phyloP scores from a whole-genome alignment of 2,888 invertebrate species.

The Sinopyrophorus schimmeli region DNA sequence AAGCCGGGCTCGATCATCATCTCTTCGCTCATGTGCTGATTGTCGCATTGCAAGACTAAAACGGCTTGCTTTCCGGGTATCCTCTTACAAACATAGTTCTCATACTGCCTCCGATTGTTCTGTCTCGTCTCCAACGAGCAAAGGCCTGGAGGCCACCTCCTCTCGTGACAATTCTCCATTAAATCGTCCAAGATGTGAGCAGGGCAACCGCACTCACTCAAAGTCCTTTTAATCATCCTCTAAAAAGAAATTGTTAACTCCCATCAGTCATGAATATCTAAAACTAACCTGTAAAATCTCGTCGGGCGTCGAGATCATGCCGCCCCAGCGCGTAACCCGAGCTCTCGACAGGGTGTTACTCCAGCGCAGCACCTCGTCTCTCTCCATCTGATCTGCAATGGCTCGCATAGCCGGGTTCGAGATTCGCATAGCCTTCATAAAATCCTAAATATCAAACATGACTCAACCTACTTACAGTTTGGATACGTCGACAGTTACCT shows the following conservation, averaged over 20 bases:
- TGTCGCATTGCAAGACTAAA: slow-evolving; percentile 91
- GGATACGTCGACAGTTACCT: slow-evolving; percentile 60
- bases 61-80: slow-evolving; percentile 97
- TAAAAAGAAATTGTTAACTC: slow-evolving; percentile 52
- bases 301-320: slow-evolving; percentile 98
- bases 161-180: slow-evolving; percentile 97
- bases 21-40: slow-evolving; percentile 91
- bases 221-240: slow-evolving; percentile 90
- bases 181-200: slow-evolving; percentile 90
- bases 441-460: slow-evolving; percentile 63
- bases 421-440: slow-evolving; percentile 90
- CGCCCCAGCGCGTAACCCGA: slow-evolving; percentile 94
- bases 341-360: slow-evolving; percentile 80
- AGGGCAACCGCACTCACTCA: slow-evolving; percentile 93
- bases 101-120: slow-evolving; percentile 89
- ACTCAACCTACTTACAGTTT: not conserved
- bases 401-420: slow-evolving; percentile 92
- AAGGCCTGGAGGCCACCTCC: slow-evolving; percentile 92
- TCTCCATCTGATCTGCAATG: slow-evolving; percentile 91
- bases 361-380: slow-evolving; percentile 91
- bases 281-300: slow-evolving; percentile 79
- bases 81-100: slow-evolving; percentile 91
- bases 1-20: slow-evolving; percentile 96
- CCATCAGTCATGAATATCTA: not conserved
- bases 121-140: slow-evolving; percentile 92